Evolutionary conservation across 2,888 invertebrate genomes (phyloP), one percentile per base, ranked within the genome.

Genomic region (Cephus sareptanus): DNA sequence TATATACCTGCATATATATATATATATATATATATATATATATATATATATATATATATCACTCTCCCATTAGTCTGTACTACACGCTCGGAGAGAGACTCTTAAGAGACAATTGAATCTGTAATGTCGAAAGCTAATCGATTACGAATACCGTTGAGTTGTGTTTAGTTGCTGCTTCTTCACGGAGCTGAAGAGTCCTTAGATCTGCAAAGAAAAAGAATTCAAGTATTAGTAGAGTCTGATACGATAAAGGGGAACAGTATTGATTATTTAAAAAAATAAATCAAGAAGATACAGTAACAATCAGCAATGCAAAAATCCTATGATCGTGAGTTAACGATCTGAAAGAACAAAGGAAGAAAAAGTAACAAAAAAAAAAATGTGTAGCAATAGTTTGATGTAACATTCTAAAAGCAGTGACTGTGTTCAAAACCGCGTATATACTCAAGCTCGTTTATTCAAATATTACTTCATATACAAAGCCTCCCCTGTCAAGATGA

Each of bases 371-470:
- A 75, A 69, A 12, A 81, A 81, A 81, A 77, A 81, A 35, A 35
- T 35, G 35, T 71, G 81, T 84, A 86, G 85, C 87, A 88, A 88
- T 89, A 89, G 85, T 84, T 82, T 80, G 81, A 79, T 83, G 82
- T 84, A 79, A 84, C 83, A 83, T 88, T 87, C 84, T 84, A 86
- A 88, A 84, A 81, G 56, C 34, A 76, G 79, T 81, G 83, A 86
- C 84, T 85, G 87, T 88, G 86, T 88, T 87, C 88, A 86, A 83
- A 73, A 76, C 71, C n/a, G 70, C 77, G 78, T 75, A 75, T 81
- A 34, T 81, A 69, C 73, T 56, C 23, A 23, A 56, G 56, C 56
- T 56, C 23, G 56, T 75, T 76, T 75, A 78, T 79, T 73, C 33
- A 77, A 79, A 74, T 78, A 70, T 76, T 70, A 69, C 74, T 74